phyloP scores from a whole-genome alignment of 2,113 vertebrate species.

The Panurus biarmicus region DNA sequence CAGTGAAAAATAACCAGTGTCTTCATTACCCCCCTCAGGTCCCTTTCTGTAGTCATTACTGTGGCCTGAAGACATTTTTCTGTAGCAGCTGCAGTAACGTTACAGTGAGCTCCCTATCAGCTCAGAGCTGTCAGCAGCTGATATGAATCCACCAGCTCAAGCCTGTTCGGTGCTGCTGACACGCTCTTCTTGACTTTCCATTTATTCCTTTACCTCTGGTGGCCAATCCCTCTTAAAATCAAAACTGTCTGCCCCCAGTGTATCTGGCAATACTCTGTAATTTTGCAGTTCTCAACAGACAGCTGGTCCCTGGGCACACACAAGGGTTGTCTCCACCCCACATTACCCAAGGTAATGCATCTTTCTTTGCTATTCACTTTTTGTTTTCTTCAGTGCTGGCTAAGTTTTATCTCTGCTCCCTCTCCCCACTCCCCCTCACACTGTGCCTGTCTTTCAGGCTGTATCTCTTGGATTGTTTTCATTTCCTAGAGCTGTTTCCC shows the following conservation, averaged over 20 bases:
- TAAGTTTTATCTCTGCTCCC: conserved; percentile 5
- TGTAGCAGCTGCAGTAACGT: conserved; percentile 8
- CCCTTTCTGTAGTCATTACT: neutral
- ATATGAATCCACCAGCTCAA: neutral
- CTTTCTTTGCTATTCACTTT: neutral
- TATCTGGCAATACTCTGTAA: neutral
- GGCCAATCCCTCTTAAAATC: conserved; percentile 29
- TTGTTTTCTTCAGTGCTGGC: neutral
- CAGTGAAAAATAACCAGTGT: neutral
- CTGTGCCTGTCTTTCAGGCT: neutral
- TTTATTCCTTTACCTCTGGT: conserved; percentile 45
- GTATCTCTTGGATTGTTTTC: neutral
- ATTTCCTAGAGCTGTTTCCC: neutral
- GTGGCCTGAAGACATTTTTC: conserved; percentile 14
- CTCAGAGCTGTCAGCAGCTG: conserved; percentile 10
- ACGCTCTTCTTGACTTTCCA: conserved; percentile 21
- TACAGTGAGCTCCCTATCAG: conserved; percentile 22
- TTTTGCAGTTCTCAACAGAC: neutral
- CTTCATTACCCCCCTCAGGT: neutral
- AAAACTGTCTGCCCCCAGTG: neutral
- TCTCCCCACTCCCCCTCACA: accelerated
- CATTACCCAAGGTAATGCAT: neutral
- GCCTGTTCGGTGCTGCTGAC: neutral
- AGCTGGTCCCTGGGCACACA: accelerated
- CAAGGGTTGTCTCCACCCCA: neutral